Evolutionary conservation across 2,113 vertebrate species (phyloP).

Genomic region (Silurus glanis): DNA sequence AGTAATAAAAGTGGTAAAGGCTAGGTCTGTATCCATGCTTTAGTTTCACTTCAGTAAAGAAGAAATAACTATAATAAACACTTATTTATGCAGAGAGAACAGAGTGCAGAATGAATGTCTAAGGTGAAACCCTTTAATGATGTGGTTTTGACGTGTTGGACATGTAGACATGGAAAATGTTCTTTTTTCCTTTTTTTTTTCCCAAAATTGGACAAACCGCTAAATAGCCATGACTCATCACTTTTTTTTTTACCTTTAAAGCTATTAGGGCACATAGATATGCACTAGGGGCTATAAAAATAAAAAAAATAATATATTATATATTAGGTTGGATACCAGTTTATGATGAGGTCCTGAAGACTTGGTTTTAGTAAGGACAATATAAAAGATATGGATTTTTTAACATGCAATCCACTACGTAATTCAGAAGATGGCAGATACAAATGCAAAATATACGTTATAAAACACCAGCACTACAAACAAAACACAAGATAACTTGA

Average conservation of each 20-base stretch:
- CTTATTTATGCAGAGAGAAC: background rate
- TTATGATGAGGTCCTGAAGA: background rate
- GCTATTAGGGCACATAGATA: background rate
- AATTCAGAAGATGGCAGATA: too few relatives aligned
- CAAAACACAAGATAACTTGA: too few relatives aligned
- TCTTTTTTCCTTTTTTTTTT: background rate
- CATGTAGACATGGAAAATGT: background rate
- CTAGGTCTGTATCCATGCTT: background rate
- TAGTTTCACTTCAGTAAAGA: conserved; percentile 8
- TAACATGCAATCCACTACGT: background rate
- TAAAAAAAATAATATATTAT: background rate
- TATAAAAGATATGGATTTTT: background rate
- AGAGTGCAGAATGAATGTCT: background rate
- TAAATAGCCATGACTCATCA: background rate
- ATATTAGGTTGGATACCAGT: background rate
- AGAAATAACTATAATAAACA: background rate
- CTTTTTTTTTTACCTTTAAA: background rate
- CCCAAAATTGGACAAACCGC: background rate
- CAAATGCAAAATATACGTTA: too few relatives aligned
- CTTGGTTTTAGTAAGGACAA: background rate
- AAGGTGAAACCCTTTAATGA: background rate
- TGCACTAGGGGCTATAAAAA: background rate
- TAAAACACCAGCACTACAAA: too few relatives aligned
- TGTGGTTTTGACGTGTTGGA: background rate
- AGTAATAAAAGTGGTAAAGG: background rate